Base-by-base conservation (phyloP, 2,113 vertebrate species). In the Telmatochromis sp. region DNA sequence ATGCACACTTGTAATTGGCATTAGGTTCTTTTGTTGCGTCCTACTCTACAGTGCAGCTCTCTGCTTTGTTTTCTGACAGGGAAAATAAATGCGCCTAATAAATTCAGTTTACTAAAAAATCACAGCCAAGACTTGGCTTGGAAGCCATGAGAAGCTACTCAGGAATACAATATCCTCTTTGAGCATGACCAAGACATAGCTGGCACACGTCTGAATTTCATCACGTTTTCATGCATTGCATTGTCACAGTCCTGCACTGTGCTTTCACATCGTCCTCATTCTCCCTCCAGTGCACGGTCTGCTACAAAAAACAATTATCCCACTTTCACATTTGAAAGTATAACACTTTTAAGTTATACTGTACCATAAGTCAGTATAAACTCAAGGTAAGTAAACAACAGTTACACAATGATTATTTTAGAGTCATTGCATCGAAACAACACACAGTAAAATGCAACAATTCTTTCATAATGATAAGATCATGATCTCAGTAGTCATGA, bases 281-380 rank as follows among this genome's bases (percentile, higher is more conserved):
- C 81, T 83, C 51, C 19, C 35, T 35, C 42, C 6, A 28, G 78
- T 73, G 37, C 87, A 87, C 21, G 5, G 4, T 55, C 17, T 7
- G 60, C 86, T 85, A 45, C 53, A 53, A 83, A 90, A 85, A 91
- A 82, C 80, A 90, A 88, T 90, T 47, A 82, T 40, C 37, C 54
- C 55, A 3, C 2, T 54, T 89, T 57, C 89, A 87, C 87, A 85
- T 83, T 87, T 91, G 92, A 78, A 90, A 85, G 90, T 89, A 91
- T 90, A 93, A 90, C 86, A 23, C n/a, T 23, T 23, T 28, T 4
- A 45, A 35, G 91, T 87, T 90, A 93, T 91, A 92, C 86, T 93
- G 40, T 88, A 49, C 84, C 84, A 93, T 78, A 87, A 51, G 89
- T 86, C 37, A 28, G 54, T 40, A 35, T 21, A 17, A 88, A 91